Conservation (phyloP, 2,113 vertebrate genomes). For the Rhineura floridana region DNA sequence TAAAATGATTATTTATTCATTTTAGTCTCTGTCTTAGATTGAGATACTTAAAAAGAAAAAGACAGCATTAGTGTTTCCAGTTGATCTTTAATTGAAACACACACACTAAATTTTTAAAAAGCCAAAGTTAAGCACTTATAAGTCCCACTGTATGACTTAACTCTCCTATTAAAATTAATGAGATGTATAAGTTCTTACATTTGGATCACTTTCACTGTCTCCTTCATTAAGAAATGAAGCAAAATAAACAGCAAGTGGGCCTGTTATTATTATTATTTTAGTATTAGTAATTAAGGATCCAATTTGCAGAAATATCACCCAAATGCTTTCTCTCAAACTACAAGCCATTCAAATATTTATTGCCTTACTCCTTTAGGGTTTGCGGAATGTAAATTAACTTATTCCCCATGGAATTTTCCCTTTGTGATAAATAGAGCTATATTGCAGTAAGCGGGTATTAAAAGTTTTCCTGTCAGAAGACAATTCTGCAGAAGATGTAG, state of each 20-base stretch:
- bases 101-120: neutral
- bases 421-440: neutral
- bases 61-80: neutral
- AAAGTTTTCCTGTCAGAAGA: neutral
- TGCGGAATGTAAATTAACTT: neutral
- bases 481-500: neutral
- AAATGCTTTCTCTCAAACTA: neutral
- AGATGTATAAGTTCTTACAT: neutral
- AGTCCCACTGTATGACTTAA: neutral
- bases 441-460: neutral
- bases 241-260: neutral
- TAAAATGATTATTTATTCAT: neutral
- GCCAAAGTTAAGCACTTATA: neutral
- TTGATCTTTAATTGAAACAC: neutral
- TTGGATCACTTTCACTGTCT: neutral
- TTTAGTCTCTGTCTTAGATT: neutral
- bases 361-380: neutral
- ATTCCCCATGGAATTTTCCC: neutral
- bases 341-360: neutral
- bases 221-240: neutral
- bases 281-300: neutral
- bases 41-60: neutral
- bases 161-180: neutral
- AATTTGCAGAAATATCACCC: neutral
- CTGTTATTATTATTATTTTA: neutral